A percentile compares a stretch with the other conserved stretches of the same genome.
Conservation (phyloP, 2,113 vertebrate genomes). For the Vanacampus margaritifer region DNA sequence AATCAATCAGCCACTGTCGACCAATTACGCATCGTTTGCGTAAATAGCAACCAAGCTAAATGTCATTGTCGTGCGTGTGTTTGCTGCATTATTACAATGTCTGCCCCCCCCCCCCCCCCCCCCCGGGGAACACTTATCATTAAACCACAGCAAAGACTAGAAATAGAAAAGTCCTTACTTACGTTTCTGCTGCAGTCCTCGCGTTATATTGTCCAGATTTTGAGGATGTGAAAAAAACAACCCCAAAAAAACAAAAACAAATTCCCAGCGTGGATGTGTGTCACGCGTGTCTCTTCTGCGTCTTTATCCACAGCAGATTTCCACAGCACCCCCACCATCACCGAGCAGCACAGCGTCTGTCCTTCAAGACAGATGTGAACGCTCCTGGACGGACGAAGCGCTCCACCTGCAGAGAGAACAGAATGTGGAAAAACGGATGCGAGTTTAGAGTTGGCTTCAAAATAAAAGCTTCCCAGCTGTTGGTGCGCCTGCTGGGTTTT, state of each 20-base stretch:
- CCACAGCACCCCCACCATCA: constrained; percentile 49
- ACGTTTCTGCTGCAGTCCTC: constrained; percentile 53
- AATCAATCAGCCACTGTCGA: constrained; percentile 31
- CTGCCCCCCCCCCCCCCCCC: neutral
- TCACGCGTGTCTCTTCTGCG: constrained; percentile 1
- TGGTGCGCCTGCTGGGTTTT: neutral
- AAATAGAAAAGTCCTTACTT: constrained; percentile 71
- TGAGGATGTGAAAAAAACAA: neutral
- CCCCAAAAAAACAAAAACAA: constrained; percentile 22
- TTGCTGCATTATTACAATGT: neutral
- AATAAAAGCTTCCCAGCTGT: constrained; percentile 1
- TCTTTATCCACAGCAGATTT: constrained; percentile 33
- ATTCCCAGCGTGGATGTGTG: constrained; percentile 55
- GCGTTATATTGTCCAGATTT: constrained; percentile 51
- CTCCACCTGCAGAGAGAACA: constrained; percentile 68
- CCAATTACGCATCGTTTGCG: constrained; percentile 51
- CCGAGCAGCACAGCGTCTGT: constrained; percentile 51
- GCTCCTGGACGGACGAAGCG: constrained; percentile 61
- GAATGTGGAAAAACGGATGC: constrained; percentile 27
- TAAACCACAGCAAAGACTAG: constrained; percentile 34
- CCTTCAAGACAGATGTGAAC: constrained; percentile 69
- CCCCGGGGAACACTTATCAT: constrained; percentile 18
- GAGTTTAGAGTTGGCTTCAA: constrained; percentile 34
- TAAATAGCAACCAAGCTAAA: neutral
- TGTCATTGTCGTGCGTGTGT: neutral